phyloP scores from a whole-genome alignment of 1,140 invertebrate species.

The Littorina saxatilis region DNA sequence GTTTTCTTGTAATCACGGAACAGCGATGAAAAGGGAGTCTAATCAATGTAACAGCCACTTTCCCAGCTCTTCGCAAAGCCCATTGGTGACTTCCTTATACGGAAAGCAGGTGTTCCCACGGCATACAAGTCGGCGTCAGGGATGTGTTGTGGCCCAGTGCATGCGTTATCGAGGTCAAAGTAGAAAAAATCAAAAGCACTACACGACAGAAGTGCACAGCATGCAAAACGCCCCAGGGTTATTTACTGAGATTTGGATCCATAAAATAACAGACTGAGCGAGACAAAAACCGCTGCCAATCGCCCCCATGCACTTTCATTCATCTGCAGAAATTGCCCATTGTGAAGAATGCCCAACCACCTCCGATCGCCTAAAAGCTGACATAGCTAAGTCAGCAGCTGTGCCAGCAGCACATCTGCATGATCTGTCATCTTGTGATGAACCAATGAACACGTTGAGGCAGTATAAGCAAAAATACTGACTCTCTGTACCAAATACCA shows the following conservation, averaged over 20 bases:
- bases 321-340: slow-evolving; percentile 26
- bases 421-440: neutral
- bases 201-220: slow-evolving; percentile 1
- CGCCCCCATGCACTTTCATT: slow-evolving; percentile 23
- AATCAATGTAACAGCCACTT: slow-evolving; percentile 47
- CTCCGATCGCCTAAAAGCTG: slow-evolving; percentile 20
- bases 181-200: neutral
- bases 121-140: slow-evolving; percentile 36
- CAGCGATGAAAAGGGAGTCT: slow-evolving; percentile 38
- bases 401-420: neutral
- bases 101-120: slow-evolving; percentile 72
- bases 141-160: slow-evolving; percentile 24
- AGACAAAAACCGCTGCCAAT: neutral
- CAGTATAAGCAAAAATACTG: neutral
- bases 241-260: too few relatives aligned
- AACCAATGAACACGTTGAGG: neutral
- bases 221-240: neutral
- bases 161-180: slow-evolving; percentile 25
- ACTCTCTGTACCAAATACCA: neutral
- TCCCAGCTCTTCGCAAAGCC: slow-evolving; percentile 59
- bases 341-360: slow-evolving; percentile 23
- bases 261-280: too few relatives aligned
- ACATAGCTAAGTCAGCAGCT: slow-evolving; percentile 15
- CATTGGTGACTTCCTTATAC: slow-evolving; percentile 69
- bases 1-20: too few relatives aligned